These are phyloP conservation scores for Eremophila alpestris DNA, from an alignment of 2,797 vertebrate species.

Conservation along the genomic window DNA sequence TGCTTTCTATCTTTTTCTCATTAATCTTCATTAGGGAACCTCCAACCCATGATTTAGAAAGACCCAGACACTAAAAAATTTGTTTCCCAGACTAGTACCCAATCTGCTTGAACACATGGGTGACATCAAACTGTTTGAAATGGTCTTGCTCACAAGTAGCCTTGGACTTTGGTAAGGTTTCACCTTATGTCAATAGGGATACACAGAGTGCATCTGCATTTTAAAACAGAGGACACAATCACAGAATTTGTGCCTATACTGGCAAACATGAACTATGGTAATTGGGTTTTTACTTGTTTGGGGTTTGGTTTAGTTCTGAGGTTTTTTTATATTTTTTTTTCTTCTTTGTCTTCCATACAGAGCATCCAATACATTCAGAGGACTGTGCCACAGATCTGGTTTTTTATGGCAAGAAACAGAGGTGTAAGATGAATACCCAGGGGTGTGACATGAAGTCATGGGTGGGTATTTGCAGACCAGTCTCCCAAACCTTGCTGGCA, in stretches of 20 bases:
- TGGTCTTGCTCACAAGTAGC: not conserved
- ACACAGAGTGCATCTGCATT: not conserved
- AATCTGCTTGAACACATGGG: not conserved
- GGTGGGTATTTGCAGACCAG: not conserved
- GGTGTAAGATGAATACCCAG: not conserved
- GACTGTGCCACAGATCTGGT: not conserved
- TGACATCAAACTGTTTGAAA: not conserved
- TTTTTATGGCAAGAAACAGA: not conserved
- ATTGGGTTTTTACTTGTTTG: not conserved
- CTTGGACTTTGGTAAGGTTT: not conserved
- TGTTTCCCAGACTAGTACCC: not conserved
- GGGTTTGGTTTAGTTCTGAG: not conserved
- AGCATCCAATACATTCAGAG: not conserved
- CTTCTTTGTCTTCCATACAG: not conserved
- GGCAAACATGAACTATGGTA: accelerated
- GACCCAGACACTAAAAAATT: not conserved
- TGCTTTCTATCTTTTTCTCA: not conserved
- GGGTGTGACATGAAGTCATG: not conserved
- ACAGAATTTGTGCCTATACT: not conserved
- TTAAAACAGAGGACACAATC: not conserved
- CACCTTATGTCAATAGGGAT: not conserved
- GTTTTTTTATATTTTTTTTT: not conserved
- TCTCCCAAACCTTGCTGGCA: not conserved
- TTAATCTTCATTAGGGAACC: not conserved
- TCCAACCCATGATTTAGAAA: not conserved